phyloP scores from a whole-genome alignment of 1,140 invertebrate species.

The Nebria ingens region DNA sequence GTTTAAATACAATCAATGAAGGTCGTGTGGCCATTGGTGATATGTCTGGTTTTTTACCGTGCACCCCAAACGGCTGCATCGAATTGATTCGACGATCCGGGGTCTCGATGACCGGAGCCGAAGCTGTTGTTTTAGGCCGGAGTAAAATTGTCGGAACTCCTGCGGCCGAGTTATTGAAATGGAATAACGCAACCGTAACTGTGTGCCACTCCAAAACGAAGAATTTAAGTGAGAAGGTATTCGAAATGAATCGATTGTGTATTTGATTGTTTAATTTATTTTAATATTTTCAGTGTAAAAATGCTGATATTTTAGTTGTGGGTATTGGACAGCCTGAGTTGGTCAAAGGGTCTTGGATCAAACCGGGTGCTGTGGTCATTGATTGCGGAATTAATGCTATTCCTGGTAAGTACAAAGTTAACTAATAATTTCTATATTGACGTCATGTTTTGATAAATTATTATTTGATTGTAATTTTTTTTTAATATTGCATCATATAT shows the following conservation, averaged over 20 bases:
- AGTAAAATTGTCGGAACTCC: slow-evolving; percentile 98
- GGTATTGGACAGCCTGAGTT: slow-evolving; percentile 86
- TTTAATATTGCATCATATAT: not conserved
- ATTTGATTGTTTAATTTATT: slow-evolving; percentile 5
- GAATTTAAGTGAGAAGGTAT: slow-evolving; percentile 67
- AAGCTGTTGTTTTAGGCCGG: slow-evolving; percentile 88
- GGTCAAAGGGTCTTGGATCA: slow-evolving; percentile 94
- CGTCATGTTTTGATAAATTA: not conserved
- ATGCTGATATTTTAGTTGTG: slow-evolving; percentile 93
- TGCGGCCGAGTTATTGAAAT: slow-evolving; percentile 86
- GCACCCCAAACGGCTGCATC: slow-evolving; percentile 87
- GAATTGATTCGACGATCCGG: slow-evolving; percentile 82
- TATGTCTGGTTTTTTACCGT: slow-evolving; percentile 78
- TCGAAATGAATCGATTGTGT: slow-evolving; percentile 1
- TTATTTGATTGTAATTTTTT: not conserved
- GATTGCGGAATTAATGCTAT: slow-evolving; percentile 98
- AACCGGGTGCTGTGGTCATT: slow-evolving; percentile 97
- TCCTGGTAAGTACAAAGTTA: slow-evolving; percentile 64
- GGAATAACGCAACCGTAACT: slow-evolving; percentile 94
- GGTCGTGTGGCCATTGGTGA: slow-evolving; percentile 79
- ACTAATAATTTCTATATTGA: no score
- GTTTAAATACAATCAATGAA: slow-evolving; percentile 83
- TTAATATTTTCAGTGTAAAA: slow-evolving; percentile 30
- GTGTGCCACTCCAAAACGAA: slow-evolving; percentile 92
- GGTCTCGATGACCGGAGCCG: slow-evolving; percentile 67